Conservation (phyloP, 2,113 vertebrate species). For the Urocynchramus pylzowi region DNA sequence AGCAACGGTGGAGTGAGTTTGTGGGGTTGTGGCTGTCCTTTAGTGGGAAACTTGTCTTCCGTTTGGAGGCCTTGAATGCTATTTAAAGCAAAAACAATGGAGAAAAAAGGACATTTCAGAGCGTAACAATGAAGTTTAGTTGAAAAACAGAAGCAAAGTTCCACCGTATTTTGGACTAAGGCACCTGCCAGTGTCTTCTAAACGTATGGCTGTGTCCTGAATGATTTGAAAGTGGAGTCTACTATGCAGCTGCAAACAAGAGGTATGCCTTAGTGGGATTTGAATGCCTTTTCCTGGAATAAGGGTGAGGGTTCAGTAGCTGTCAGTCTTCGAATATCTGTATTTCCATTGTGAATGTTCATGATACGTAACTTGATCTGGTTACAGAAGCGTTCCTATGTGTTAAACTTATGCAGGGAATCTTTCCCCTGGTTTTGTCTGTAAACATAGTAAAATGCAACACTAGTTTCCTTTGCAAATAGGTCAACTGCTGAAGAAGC, state of each 20-base stretch:
- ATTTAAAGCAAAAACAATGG: background rate
- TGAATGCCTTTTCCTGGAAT: background rate
- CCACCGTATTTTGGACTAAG: background rate
- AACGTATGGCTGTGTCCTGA: background rate
- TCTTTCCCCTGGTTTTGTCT: background rate
- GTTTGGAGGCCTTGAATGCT: background rate
- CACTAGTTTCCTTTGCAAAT: background rate
- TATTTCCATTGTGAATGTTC: background rate
- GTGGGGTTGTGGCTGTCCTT: fast-evolving
- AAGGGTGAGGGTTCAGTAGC: background rate
- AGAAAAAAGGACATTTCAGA: background rate
- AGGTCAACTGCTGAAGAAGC: background rate
- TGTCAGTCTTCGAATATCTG: background rate
- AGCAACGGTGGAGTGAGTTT: background rate
- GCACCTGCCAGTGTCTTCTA: background rate
- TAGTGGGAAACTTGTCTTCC: background rate
- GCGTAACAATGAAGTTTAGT: background rate
- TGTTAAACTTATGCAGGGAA: background rate
- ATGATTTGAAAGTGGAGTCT: background rate
- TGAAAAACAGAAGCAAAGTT: background rate
- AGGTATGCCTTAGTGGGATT: background rate
- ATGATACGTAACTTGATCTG: background rate
- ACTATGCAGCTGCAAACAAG: background rate
- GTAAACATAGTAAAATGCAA: background rate
- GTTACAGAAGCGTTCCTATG: background rate